phyloP scores from a whole-genome alignment of 2,888 invertebrate species.

The Xanthorhoe spadicearia region DNA sequence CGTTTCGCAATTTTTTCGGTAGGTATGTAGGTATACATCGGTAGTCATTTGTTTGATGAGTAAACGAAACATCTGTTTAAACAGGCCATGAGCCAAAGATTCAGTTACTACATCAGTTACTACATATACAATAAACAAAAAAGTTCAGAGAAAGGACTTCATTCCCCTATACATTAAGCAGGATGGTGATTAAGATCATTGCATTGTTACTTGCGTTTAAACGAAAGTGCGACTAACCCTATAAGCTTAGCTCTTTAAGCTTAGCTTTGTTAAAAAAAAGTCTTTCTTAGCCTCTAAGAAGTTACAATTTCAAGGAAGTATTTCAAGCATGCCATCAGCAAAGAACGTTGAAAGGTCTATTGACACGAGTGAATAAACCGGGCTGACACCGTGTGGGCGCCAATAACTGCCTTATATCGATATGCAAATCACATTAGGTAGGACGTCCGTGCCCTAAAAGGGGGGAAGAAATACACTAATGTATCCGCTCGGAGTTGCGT shows the following conservation, averaged over 20 bases:
- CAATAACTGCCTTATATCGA: slow-evolving; percentile 61
- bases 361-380: slow-evolving; percentile 41
- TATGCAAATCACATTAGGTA: slow-evolving; percentile 73
- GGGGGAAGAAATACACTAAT: slow-evolving; percentile 76
- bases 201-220: no score
- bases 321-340: slow-evolving; percentile 19
- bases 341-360: slow-evolving; percentile 30
- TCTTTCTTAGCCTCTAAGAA: neutral
- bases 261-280: no score
- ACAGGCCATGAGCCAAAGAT: slow-evolving; percentile 62
- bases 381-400: slow-evolving; percentile 61
- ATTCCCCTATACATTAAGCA: neutral
- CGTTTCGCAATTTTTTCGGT: slow-evolving; percentile 59
- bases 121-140: slow-evolving; percentile 55
- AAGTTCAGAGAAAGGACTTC: slow-evolving; percentile 38
- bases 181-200: neutral
- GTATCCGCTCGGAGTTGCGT: slow-evolving; percentile 75
- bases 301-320: neutral
- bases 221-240: no score
- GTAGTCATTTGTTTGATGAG: slow-evolving; percentile 62
- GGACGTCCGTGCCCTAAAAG: slow-evolving; percentile 80
- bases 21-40: slow-evolving; percentile 53
- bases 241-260: no score
- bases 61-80: slow-evolving; percentile 68
- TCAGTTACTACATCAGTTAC: slow-evolving; percentile 54